Conservation (phyloP, 92 coral and sea anemone genomes). For the Epizoanthus ramosus region DNA sequence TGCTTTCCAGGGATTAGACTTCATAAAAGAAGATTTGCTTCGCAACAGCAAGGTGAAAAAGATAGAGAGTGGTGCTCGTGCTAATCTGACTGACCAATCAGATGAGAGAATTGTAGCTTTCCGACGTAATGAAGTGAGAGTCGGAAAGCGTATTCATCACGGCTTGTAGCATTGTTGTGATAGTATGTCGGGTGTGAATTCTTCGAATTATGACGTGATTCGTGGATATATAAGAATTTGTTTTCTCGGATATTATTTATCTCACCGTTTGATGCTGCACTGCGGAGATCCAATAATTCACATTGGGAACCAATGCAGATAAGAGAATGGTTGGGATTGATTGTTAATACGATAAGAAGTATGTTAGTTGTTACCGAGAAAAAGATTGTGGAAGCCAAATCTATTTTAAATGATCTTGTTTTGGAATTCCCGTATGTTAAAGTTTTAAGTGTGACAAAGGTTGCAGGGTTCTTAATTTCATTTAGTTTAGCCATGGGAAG, state of each 20-base stretch:
- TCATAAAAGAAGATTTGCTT: too few species aligned
- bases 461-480: too few species aligned
- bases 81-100: too few species aligned
- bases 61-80: too few species aligned
- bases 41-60: too few species aligned
- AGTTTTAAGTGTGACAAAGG: too few species aligned
- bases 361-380: conserved; percentile 4
- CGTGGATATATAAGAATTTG: neutral
- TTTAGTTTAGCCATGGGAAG: too few species aligned
- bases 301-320: neutral
- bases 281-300: neutral
- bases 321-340: conserved; percentile 2
- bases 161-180: neutral
- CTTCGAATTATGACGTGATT: neutral
- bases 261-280: neutral
- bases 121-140: too few species aligned
- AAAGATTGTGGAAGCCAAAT: conserved; percentile 2
- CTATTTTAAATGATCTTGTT: too few species aligned
- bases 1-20: too few species aligned
- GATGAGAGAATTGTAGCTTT: too few species aligned
- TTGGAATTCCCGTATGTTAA: too few species aligned
- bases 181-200: neutral
- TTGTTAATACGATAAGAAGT: conserved; percentile 49
- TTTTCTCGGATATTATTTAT: neutral
- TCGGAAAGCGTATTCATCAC: conserved; percentile 9